phyloP scores from a whole-genome alignment of 2,888 invertebrate genomes.

The Drosophila peninsularis region DNA sequence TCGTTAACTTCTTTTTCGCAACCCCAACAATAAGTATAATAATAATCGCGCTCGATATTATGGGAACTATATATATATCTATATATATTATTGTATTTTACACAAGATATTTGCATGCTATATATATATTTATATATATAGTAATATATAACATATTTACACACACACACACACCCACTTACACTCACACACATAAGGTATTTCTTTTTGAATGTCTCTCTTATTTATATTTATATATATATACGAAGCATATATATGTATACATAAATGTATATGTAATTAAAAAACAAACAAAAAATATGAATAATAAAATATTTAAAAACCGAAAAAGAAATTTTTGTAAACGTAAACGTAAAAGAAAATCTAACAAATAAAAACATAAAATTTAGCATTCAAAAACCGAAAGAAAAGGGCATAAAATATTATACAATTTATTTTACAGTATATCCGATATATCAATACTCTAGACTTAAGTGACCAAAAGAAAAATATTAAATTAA shows the following conservation, averaged over 20 bases:
- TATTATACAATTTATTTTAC: conserved; percentile 79
- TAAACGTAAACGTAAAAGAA: conserved; percentile 34
- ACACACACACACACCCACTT: conserved; percentile 26
- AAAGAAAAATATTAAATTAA: conserved; percentile 43
- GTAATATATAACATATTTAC: conserved; percentile 43
- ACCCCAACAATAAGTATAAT: conserved; percentile 16
- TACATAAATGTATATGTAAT: conserved; percentile 30
- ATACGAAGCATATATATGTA: conserved; percentile 20
- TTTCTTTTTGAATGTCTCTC: conserved; percentile 54
- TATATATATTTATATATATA: conserved; percentile 6
- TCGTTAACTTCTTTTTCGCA: not conserved
- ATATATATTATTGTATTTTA: conserved; percentile 43
- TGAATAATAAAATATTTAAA: conserved; percentile 5
- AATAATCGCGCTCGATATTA: conserved; percentile 31
- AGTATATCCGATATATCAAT: conserved; percentile 77
- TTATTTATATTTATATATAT: conserved; percentile 52
- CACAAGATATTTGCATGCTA: conserved; percentile 20
- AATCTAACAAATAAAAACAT: conserved; percentile 2
- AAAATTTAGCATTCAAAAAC: conserved; percentile 8
- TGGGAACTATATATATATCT: conserved; percentile 14
- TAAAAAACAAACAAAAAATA: not conserved
- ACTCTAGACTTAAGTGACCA: conserved; percentile 74
- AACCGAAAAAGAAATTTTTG: conserved; percentile 13
- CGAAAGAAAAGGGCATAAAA: conserved; percentile 51
- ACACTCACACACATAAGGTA: conserved; percentile 38